Base-by-base conservation (phyloP, 2,113 vertebrate genomes). In the Strix aluco region DNA sequence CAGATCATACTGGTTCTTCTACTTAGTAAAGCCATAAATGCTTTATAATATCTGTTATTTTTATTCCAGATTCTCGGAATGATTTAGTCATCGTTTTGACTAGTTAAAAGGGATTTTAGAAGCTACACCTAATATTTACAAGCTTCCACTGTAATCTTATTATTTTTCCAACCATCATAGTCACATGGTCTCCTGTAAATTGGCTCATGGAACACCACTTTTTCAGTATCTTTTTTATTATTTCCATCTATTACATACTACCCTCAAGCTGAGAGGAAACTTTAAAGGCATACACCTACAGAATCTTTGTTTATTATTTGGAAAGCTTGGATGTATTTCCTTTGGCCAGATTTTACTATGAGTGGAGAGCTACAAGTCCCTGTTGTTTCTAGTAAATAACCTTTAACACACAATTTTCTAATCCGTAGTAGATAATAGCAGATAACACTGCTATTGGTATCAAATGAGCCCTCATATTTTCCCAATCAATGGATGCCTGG, bases 401-500 rank as follows among this genome's bases (percentile, higher is more conserved):
- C 88, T 94, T 97, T 95, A 74, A 97, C 94, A 81, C 84, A 65
- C 52, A 63, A 40, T 83, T 88, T 80, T 92, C 72, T 81, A 85
- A 86, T 44, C 67, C 62, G 1, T 58, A 26, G 38, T 69, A 75
- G 49, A 88, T 62, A 81, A 49, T 85, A 87, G 84, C 32, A 92
- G 92, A 94, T 91, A 93, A 80, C 36, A 54, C 27, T 88, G 57
- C 54, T 66, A 29, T 58, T 82, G 75, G 40, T 93, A 96, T 90
- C 81, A 87, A 96, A 92, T 46, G 13, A 71, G 62, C 63, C 52
- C 38, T 81, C 66, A 59, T 81, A 73, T 78, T 90, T 84, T 63
- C 92, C 46, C 55, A 27, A 10, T 29, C 19, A 6, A 86, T 0
- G 27, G 59, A 92, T 69, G 83, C 38, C 52, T 71, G 94, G 92